phyloP scores from a whole-genome alignment of 2,113 vertebrate species.

The Passer domesticus region DNA sequence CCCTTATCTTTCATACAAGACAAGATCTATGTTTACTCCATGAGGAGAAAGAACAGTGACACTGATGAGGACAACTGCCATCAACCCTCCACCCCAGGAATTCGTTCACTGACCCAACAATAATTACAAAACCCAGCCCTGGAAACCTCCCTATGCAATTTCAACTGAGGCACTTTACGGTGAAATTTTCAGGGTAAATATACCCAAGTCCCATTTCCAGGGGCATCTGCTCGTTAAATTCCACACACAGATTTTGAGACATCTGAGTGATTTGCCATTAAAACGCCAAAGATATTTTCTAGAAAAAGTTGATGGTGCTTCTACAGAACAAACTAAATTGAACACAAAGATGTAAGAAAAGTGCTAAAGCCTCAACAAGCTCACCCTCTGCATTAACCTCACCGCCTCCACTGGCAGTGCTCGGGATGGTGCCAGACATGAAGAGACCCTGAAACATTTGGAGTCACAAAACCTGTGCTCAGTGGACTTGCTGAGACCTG shows the following conservation, averaged over 20 bases:
- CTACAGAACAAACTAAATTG: background rate
- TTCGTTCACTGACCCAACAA: background rate
- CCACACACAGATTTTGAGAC: background rate
- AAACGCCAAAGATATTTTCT: background rate
- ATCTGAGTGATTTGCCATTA: background rate
- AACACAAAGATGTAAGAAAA: background rate
- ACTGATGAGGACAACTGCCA: background rate
- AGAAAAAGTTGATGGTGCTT: background rate
- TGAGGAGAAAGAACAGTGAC: background rate
- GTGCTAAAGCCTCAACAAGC: background rate
- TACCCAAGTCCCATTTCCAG: background rate
- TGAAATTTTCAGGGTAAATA: background rate
- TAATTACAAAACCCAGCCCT: background rate
- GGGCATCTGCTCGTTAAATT: background rate
- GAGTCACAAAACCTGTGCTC: background rate
- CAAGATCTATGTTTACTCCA: background rate
- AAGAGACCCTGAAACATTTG: background rate
- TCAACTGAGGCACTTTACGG: background rate
- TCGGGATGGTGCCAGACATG: accelerated
- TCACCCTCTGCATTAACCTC: background rate
- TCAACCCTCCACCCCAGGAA: background rate
- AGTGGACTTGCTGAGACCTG: background rate
- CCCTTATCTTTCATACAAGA: background rate
- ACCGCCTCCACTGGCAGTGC: background rate
- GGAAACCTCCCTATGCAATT: background rate